Evolutionary conservation across 2,888 invertebrate genomes (phyloP).

Genomic region (Clunio marinus): DNA sequence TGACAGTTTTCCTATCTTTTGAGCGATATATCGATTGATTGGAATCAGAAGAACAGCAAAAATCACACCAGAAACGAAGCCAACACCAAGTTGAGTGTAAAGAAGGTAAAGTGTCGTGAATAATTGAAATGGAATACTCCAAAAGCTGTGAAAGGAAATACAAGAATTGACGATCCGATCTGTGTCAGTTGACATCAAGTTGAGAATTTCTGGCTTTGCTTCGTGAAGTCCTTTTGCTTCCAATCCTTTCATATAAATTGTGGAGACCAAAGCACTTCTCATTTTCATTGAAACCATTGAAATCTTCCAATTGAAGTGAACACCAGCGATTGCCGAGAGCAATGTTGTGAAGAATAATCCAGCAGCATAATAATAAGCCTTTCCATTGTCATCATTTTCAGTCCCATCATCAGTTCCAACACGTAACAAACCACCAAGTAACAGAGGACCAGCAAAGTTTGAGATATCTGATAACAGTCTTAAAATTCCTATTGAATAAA

Average conservation of each 20-base stretch:
- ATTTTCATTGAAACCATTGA: constrained; percentile 80
- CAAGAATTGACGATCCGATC: constrained; percentile 94
- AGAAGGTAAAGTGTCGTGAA: constrained; percentile 76
- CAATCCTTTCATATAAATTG: constrained; percentile 64
- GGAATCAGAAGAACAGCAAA: constrained; percentile 88
- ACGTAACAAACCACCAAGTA: constrained; percentile 75
- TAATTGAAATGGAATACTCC: constrained; percentile 92
- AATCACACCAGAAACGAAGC: constrained; percentile 84
- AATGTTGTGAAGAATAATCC: constrained; percentile 64
- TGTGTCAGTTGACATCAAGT: constrained; percentile 95
- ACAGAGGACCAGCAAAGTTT: constrained; percentile 83
- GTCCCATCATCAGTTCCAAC: constrained; percentile 53
- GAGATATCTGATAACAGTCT: constrained; percentile 78
- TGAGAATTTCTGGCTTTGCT: constrained; percentile 81
- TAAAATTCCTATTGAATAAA: constrained; percentile 77
- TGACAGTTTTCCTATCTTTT: constrained; percentile 81
- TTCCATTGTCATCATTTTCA: constrained; percentile 65
- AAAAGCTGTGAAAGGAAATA: constrained; percentile 91
- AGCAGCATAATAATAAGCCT: constrained; percentile 61
- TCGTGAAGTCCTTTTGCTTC: constrained; percentile 51
- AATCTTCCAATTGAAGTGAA: constrained; percentile 88
- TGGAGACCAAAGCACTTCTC: constrained; percentile 76
- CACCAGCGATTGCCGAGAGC: constrained; percentile 71
- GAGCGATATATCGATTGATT: constrained; percentile 83
- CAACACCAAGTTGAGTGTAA: constrained; percentile 81